These are phyloP conservation scores for Lycocerus yunnanus DNA, from an alignment of 2,888 invertebrate genomes.

Conservation along the genomic window DNA sequence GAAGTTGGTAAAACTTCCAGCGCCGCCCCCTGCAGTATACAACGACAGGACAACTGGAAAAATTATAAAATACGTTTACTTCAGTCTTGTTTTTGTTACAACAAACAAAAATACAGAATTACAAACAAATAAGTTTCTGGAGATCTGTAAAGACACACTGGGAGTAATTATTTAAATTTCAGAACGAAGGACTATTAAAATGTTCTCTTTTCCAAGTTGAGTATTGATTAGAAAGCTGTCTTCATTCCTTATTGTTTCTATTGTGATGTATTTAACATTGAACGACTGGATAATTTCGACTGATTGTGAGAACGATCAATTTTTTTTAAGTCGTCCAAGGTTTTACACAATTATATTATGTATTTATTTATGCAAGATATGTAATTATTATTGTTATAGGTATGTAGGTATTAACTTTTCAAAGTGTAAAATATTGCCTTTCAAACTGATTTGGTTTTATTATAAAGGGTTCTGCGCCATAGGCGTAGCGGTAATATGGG, in stretches of 20 bases:
- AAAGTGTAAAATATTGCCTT: not conserved
- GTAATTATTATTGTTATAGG: not conserved
- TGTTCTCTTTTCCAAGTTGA: not conserved
- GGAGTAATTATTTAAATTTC: not conserved
- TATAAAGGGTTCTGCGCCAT: not conserved
- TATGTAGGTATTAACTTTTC: not conserved
- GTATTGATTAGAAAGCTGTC: not conserved
- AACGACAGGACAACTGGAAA: too few species aligned
- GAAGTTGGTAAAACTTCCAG: too few species aligned
- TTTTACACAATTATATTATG: not conserved
- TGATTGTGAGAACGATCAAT: not conserved
- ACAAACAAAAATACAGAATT: too few species aligned
- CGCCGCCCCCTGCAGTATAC: too few species aligned
- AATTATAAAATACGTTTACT: too few species aligned
- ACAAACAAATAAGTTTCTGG: too few species aligned
- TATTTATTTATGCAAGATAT: not conserved
- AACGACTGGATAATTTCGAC: not conserved
- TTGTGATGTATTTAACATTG: not conserved
- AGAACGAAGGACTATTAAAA: not conserved
- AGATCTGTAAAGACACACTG: too few species aligned
- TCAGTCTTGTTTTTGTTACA: too few species aligned
- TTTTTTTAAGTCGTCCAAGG: not conserved
- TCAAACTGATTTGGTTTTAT: not conserved
- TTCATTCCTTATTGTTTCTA: not conserved
- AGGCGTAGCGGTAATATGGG: not conserved